Base-by-base conservation (phyloP, 2,797 vertebrate genomes). In the Rhynchotus rufescens region DNA sequence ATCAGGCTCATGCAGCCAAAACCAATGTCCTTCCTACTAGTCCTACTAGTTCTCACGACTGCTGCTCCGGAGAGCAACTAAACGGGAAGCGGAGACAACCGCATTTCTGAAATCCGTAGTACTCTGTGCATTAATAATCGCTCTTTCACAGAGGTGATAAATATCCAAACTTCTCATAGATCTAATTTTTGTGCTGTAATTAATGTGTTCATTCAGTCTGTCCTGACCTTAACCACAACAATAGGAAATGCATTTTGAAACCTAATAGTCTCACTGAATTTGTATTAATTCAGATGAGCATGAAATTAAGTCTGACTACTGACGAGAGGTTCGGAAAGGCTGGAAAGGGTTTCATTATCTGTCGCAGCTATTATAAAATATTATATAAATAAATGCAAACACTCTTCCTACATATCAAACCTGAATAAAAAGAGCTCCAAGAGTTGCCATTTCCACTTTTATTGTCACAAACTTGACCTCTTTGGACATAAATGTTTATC, bases 261-360 rank as follows among this genome's bases (percentile, higher is more conserved):
- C 64, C 80, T 93, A 95, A 56, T 84, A 90, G 72, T 88, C 85
- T 72, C 64, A 68, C 34, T 89, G 62, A 93, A 94, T 95, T 95
- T 86, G 47, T 85, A 82, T 84, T 93, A 88, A 91, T 92, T 88
- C 61, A 65, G 36, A 82, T 86, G 83, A 96, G 78, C 32, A 64
- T 47, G 79, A 94, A 96, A 93, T 96, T 56, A 95, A 85, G 52
- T 73, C 90, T 83, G 59, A 88, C 81, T 90, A 82, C 38, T 80
- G 65, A 82, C 81, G 86, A 73, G 94, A 95, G 69, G 65, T 92
- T 90, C 91, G 89, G 78, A 92, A 96, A 93, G 65, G 86, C 92
- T 92, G 92, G 60, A 93, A 95, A 84, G 79, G 32, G 26, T 80
- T 72, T 92, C 80, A 86, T 89, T 86, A 88, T 77, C 85, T 81